Evolutionary conservation across 2,888 invertebrate species (phyloP), one percentile per base, ranked within the genome.

Genomic region (Brachypalpus laphriformis): DNA sequence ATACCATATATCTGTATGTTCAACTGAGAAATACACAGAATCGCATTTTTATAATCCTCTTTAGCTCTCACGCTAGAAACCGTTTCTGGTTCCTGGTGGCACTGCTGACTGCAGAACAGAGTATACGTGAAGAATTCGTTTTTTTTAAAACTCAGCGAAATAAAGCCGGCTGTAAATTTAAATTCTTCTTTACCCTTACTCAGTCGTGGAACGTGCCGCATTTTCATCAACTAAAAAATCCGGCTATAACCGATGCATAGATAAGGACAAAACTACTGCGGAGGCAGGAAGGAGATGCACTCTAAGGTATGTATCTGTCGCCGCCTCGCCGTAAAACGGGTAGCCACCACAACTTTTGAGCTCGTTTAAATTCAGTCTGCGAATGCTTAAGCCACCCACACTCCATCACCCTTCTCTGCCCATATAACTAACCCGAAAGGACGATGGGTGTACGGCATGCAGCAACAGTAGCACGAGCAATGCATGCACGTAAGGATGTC

Each of bases 351-450:
- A 63, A 63, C 63, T 71, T 71, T 54, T 45, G 59, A 63, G 77
- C 77, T 78, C 70, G 71, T 78, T 78, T 78, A 78, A 78, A 78
- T 78, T 78, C 77, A 71, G 77, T 54, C 63, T 70, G 18, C 76
- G 59, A 76, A 59, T 51, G 66, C 28, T 57, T 56, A 45, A 56
- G 54, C 65, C 56, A 37, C 37, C 34, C 20, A 11, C n/a, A 3
- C 28, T 28, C 6, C 28, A 28, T 7, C 11, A n/a, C 51, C 22
- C 16, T n/a, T n/a, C 54, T 20, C 16, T 11, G 28, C 40, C 11
- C 9, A 3, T 2, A 9, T 28, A 37, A 1, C 7, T 22, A 28
- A 5, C 18, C 16, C 68, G n/a, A 2, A 9, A 9, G 56, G 28
- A 3, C 25, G 8, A 11, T 28, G 28, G 40, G 8, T 22, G n/a